These are phyloP conservation scores for Chloebia gouldiae DNA, from an alignment of 2,113 vertebrate species.

Conservation along the genomic window DNA sequence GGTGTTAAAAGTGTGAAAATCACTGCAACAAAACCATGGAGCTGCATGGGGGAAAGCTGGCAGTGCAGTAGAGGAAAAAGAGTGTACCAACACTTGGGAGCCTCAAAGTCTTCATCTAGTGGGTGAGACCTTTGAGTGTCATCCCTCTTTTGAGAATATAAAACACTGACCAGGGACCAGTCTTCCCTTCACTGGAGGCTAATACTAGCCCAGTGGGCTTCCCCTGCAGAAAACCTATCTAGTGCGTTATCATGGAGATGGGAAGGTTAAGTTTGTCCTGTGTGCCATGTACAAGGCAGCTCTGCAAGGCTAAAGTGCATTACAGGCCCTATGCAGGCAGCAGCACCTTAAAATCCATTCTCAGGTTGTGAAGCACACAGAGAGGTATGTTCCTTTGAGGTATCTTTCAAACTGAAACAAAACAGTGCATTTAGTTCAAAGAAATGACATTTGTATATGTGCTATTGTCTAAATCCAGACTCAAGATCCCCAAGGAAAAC, in stretches of 20 bases:
- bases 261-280: not conserved
- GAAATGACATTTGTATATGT: not conserved
- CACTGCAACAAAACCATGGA: accelerated
- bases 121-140: not conserved
- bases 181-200: not conserved
- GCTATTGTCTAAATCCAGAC: not conserved
- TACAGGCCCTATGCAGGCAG: not conserved
- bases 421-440: not conserved
- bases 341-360: not conserved
- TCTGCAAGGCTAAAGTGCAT: not conserved
- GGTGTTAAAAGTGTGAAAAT: not conserved
- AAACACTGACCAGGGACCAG: not conserved
- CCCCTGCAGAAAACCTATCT: not conserved
- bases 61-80: not conserved
- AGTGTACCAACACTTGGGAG: not conserved
- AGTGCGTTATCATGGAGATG: not conserved
- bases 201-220: not conserved
- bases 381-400: not conserved
- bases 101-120: not conserved
- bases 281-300: not conserved
- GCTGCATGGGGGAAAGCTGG: not conserved
- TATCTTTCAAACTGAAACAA: not conserved
- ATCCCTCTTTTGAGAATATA: not conserved
- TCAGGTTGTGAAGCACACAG: not conserved
- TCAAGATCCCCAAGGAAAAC: not conserved